Percentiles rank a stretch among this genome's conserved stretches.
Evolutionary conservation across 2,888 invertebrate species (phyloP).

Genomic region (Drepana falcataria): DNA sequence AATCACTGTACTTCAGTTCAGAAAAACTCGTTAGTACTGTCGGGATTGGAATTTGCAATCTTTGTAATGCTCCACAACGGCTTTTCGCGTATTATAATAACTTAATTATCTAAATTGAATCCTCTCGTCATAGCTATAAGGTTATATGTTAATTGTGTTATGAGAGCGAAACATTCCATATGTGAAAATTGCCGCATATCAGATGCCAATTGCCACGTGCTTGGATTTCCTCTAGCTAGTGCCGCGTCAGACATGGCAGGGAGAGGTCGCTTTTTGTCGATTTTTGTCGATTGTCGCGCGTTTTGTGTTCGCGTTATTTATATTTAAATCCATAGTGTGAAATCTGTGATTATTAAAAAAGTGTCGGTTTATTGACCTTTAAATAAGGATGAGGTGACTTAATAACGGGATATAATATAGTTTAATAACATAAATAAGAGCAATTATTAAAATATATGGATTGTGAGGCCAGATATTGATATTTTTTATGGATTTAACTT

Average conservation of each 20-base stretch:
- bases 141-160: conserved; percentile 4
- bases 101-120: conserved; percentile 5
- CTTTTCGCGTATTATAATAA: conserved; percentile 1
- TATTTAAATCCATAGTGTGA: conserved; percentile 8
- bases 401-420: background rate
- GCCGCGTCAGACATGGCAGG: conserved; percentile 44
- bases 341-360: conserved; percentile 1
- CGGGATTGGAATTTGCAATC: too few species aligned
- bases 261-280: conserved; percentile 35
- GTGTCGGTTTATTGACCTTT: background rate
- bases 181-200: conserved; percentile 22
- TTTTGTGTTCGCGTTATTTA: conserved; percentile 24
- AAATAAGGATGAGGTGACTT: background rate
- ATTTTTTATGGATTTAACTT: too few species aligned
- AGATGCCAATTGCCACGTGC: conserved; percentile 39
- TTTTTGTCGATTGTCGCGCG: conserved; percentile 19
- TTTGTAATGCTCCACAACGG: too few species aligned
- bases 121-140: conserved; percentile 6
- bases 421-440: background rate
- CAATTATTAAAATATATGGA: too few species aligned
- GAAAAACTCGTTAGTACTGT: too few species aligned
- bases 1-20: too few species aligned
- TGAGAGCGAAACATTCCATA: conserved; percentile 11
- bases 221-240: conserved; percentile 54
- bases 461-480: too few species aligned